A percentile compares a stretch with the other conserved stretches of the same genome.
Evolutionary conservation across 1,140 invertebrate genomes (phyloP).

Genomic region (Arion vulgaris): DNA sequence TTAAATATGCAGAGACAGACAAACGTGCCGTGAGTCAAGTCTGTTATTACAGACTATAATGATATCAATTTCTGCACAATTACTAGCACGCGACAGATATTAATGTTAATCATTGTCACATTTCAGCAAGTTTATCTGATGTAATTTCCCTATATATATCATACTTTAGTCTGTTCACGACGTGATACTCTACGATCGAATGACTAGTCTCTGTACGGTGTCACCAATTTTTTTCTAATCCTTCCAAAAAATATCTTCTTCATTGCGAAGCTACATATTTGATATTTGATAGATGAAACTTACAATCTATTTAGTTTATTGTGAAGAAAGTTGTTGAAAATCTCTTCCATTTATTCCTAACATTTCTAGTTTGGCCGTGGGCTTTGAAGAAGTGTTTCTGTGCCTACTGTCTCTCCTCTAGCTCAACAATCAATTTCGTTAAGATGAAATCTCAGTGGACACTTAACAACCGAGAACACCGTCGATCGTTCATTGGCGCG

Average conservation of each 20-base stretch:
- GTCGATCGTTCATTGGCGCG: no score
- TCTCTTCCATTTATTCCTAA: neutral
- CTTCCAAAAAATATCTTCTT: neutral
- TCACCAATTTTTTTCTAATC: neutral
- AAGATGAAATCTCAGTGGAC: no score
- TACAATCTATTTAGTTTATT: neutral
- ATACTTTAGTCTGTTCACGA: neutral
- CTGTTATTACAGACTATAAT: neutral
- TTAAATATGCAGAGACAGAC: no score
- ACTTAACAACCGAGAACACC: no score
- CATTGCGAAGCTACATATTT: neutral
- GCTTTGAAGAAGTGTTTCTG: no score
- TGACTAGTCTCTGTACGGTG: neutral
- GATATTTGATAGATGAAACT: neutral
- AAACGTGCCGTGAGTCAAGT: no score
- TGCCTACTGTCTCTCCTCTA: no score
- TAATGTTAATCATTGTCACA: neutral
- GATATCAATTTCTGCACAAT: neutral
- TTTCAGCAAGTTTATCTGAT: neutral
- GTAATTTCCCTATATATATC: neutral
- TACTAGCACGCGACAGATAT: neutral
- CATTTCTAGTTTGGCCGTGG: neutral
- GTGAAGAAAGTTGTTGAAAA: neutral
- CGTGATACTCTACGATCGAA: neutral
- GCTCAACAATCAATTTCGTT: no score